Evolutionary conservation across 2,888 invertebrate species (phyloP), one percentile per base, ranked within the genome.

Genomic region (Amiota minor): DNA sequence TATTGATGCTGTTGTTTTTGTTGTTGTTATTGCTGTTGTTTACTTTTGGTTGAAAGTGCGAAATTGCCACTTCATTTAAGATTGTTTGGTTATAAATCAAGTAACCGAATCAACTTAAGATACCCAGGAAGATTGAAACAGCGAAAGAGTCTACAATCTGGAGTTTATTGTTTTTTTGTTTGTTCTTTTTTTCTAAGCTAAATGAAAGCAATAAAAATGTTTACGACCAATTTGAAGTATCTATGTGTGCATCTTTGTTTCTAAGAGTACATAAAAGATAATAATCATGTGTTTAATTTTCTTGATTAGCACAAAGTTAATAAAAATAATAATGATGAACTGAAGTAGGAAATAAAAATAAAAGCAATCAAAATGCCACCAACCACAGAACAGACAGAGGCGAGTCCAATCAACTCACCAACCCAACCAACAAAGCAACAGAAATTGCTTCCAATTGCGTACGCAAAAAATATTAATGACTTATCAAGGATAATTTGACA

Each of bases 401-500:
- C 45, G 49, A 59, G 14, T 35, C 35, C 45, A 47, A 67, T 12
- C 49, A 59, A 59, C n/a, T 49, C n/a, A n/a, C n/a, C n/a, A n/a
- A n/a, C n/a, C n/a, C n/a, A n/a, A 49, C 35, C 10, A 45, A n/a
- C 18, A 3, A 14, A 65, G 16, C 12, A 68, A n/a, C n/a, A 53
- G 53, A 74, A 65, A 72, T 71, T 53, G 73, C 77, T 59, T 75
- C 76, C 75, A 80, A 75, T 78, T 64, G 59, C 18, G 10, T 59
- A 20, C 59, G 67, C 67, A 82, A 85, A 83, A 80, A 79, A 88
- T 88, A 89, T 89, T 88, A 89, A 89, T 89, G 89, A 89, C 89
- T 88, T 89, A 88, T 89, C 89, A 89, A 88, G 89, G 88, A 88
- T 89, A 89, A 88, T 89, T 88, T 88, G 89, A 89, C 88, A 89